Percentiles rank a stretch among this genome's conserved stretches.
These are phyloP conservation scores for Cremastobaeus sp. DNA, from an alignment of 2,888 invertebrate species.

Conservation along the genomic window DNA sequence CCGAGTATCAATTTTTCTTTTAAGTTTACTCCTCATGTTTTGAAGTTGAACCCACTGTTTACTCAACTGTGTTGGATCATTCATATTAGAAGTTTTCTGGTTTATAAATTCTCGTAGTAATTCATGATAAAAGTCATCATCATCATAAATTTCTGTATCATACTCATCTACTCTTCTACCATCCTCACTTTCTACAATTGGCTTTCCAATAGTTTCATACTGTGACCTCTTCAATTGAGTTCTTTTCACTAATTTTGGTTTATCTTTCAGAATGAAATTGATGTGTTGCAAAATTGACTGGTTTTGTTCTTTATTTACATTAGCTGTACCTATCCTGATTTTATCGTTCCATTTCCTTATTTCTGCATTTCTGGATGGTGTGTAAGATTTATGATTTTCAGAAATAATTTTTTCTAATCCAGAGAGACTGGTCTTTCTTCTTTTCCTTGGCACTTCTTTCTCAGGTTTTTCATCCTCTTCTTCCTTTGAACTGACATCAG, in stretches of 20 bases:
- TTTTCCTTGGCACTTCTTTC: slow-evolving; percentile 70
- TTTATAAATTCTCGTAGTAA: slow-evolving; percentile 94
- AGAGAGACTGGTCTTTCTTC: slow-evolving; percentile 68
- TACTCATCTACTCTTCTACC: slow-evolving; percentile 81
- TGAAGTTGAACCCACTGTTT: slow-evolving; percentile 95
- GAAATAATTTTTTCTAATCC: slow-evolving; percentile 82
- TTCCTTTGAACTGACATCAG: slow-evolving; percentile 71
- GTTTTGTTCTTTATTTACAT: slow-evolving; percentile 82
- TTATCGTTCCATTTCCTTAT: slow-evolving; percentile 98
- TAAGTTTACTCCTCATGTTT: slow-evolving; percentile 93
- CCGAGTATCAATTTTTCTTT: slow-evolving; percentile 93
- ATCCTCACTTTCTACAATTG: slow-evolving; percentile 67
- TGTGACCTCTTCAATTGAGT: slow-evolving; percentile 89
- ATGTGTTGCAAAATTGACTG: slow-evolving; percentile 88
- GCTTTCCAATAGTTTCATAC: slow-evolving; percentile 84
- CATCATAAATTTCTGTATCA: slow-evolving; percentile 94
- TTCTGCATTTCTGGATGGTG: slow-evolving; percentile 85
- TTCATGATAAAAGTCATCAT: slow-evolving; percentile 98
- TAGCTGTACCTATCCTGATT: slow-evolving; percentile 85
- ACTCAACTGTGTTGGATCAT: slow-evolving; percentile 91
- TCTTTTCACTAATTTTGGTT: slow-evolving; percentile 85
- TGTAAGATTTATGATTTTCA: slow-evolving; percentile 82
- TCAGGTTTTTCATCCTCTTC: slow-evolving; percentile 62
- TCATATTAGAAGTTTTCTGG: slow-evolving; percentile 89
- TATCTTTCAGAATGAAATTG: slow-evolving; percentile 89